Evolutionary conservation across 2,797 vertebrate species (phyloP).

Genomic region (Pitangus sulphuratus): DNA sequence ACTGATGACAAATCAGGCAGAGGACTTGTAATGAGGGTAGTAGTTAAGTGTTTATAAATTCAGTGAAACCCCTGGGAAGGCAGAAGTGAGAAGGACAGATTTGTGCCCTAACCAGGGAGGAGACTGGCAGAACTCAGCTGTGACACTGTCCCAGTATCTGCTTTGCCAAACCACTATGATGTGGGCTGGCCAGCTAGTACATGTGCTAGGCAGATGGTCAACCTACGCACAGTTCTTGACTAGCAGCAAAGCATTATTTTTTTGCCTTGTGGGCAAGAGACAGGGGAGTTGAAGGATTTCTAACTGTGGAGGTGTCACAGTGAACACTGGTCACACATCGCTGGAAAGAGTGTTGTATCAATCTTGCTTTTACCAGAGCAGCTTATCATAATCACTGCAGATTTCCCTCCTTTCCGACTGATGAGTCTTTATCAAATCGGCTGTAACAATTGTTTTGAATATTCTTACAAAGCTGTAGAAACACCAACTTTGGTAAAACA

Average conservation of each 20-base stretch:
- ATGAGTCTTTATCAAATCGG: neutral
- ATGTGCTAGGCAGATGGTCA: neutral
- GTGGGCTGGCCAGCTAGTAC: neutral
- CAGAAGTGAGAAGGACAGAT: neutral
- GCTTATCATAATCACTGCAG: neutral
- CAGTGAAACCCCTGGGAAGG: neutral
- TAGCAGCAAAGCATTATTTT: neutral
- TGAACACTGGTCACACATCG: fast-evolving
- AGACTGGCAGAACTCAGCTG: neutral
- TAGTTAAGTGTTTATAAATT: neutral
- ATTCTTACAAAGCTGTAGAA: neutral
- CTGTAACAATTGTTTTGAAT: neutral
- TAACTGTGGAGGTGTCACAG: neutral
- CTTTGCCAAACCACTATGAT: neutral
- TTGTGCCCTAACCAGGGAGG: neutral
- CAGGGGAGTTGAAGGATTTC: neutral
- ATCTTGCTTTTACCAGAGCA: neutral
- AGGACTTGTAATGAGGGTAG: neutral
- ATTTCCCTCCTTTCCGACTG: neutral
- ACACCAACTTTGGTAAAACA: neutral
- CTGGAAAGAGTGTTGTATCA: neutral
- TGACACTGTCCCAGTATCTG: neutral
- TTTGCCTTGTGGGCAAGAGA: neutral
- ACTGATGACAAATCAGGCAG: neutral
- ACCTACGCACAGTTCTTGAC: neutral